phyloP scores from a whole-genome alignment of 2,113 vertebrate genomes.

The Argyrosomus japonicus region DNA sequence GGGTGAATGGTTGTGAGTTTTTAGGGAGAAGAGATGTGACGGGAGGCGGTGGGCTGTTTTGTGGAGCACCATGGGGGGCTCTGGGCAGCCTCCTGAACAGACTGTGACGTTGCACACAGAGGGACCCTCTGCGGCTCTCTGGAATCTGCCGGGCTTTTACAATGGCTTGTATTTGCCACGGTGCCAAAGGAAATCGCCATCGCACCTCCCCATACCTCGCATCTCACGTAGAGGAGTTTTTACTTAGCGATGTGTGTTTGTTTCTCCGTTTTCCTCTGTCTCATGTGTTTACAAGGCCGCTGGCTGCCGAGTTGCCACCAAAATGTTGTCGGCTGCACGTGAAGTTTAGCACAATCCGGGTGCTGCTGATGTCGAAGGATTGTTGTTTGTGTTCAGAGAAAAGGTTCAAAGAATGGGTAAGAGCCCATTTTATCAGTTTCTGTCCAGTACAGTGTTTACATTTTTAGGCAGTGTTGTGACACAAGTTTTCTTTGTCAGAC shows the following conservation, averaged over 20 bases:
- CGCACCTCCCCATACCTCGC: constrained; percentile 22
- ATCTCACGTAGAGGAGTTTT: constrained; percentile 47
- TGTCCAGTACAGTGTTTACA: constrained; percentile 13
- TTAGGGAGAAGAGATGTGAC: constrained; percentile 32
- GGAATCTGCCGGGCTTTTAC: constrained; percentile 93
- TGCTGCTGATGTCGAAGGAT: constrained; percentile 29
- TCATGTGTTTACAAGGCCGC: constrained; percentile 45
- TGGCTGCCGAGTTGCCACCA: constrained; percentile 48
- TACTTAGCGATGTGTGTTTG: constrained; percentile 45
- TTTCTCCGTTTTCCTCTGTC: constrained; percentile 47
- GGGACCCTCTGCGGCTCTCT: constrained; percentile 83
- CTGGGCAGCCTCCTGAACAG: constrained; percentile 52
- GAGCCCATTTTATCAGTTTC: constrained; percentile 64
- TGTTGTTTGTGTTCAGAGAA: constrained; percentile 34
- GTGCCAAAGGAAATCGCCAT: constrained; percentile 65
- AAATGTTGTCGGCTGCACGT: not conserved
- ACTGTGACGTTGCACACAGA: constrained; percentile 57
- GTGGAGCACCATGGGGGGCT: constrained; percentile 56
- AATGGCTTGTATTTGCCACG: constrained; percentile 98
- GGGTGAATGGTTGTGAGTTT: constrained; percentile 61
- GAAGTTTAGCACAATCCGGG: constrained; percentile 1
- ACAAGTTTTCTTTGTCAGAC: constrained; percentile 31
- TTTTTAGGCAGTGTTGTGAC: constrained; percentile 12
- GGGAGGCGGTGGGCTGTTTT: constrained; percentile 50
- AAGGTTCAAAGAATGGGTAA: constrained; percentile 64